These are phyloP conservation scores for Avahi laniger DNA, from an alignment of 2,797 vertebrate species.

Conservation along the genomic window DNA sequence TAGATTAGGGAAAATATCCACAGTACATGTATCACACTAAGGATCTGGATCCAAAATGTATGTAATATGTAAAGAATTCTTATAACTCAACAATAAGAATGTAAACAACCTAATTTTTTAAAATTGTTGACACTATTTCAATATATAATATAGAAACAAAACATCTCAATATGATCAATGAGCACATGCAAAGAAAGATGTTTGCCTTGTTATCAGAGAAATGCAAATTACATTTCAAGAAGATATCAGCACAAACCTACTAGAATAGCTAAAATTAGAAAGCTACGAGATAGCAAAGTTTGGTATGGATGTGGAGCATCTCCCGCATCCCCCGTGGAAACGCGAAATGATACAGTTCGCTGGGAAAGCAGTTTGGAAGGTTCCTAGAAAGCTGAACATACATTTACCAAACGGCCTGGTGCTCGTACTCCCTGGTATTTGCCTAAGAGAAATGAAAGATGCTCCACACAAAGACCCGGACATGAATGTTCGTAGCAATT, in stretches of 20 bases:
- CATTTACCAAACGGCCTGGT: rapidly evolving
- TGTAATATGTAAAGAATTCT: neutral
- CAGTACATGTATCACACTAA: neutral
- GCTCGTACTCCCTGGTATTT: rapidly evolving
- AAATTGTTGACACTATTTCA: neutral
- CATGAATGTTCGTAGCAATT: neutral
- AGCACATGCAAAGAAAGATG: neutral
- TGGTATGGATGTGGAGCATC: rapidly evolving
- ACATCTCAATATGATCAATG: neutral
- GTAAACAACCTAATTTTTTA: neutral
- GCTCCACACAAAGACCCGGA: neutral
- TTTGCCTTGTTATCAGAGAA: neutral
- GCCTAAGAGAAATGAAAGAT: neutral
- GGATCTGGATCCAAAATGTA: neutral
- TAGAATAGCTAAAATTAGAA: neutral
- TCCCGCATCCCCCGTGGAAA: rapidly evolving
- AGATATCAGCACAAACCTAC: no score
- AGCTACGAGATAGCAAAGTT: neutral
- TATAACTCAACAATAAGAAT: no score
- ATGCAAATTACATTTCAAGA: neutral
- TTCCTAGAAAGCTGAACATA: neutral
- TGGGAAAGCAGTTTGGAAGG: no score
- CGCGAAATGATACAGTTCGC: rapidly evolving
- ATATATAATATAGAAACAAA: neutral
- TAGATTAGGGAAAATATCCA: neutral